Evolutionary conservation across 2,888 invertebrate genomes (phyloP).

Genomic region (Callosobruchus maculatus): DNA sequence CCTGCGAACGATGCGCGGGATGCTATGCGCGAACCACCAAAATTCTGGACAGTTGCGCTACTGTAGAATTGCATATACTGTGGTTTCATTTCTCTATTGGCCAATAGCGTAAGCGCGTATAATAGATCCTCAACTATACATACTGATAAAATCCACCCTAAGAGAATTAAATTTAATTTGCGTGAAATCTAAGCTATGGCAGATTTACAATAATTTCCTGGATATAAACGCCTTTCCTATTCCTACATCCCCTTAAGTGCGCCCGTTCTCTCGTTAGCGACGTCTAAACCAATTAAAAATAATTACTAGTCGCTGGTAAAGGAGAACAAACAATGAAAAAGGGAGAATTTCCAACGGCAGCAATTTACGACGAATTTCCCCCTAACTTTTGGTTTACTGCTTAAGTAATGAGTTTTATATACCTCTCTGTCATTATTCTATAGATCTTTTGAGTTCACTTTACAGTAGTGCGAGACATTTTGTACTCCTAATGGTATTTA

Average conservation of each 20-base stretch:
- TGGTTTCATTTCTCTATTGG: too few species aligned
- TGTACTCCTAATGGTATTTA: not conserved
- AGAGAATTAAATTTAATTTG: too few species aligned
- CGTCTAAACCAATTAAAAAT: slow-evolving; percentile 12
- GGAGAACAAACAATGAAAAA: slow-evolving; percentile 4
- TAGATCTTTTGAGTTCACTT: not conserved
- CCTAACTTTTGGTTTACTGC: not conserved
- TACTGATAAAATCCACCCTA: too few species aligned
- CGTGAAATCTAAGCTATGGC: too few species aligned
- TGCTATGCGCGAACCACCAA: too few species aligned
- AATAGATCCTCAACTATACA: too few species aligned
- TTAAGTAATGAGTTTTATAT: not conserved
- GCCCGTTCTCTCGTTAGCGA: not conserved
- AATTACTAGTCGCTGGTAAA: slow-evolving; percentile 6
- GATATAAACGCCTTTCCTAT: not conserved
- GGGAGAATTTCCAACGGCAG: not conserved
- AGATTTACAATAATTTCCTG: too few species aligned
- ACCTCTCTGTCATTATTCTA: not conserved
- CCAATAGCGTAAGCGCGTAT: too few species aligned
- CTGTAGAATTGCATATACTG: too few species aligned
- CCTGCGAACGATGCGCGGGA: too few species aligned
- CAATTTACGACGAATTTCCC: not conserved
- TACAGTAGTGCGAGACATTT: not conserved
- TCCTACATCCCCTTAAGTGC: not conserved
- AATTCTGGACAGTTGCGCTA: too few species aligned